Evolutionary conservation across 2,888 invertebrate genomes (phyloP), one percentile per base, ranked within the genome.

Genomic region (Agrenia bidenticulata): DNA sequence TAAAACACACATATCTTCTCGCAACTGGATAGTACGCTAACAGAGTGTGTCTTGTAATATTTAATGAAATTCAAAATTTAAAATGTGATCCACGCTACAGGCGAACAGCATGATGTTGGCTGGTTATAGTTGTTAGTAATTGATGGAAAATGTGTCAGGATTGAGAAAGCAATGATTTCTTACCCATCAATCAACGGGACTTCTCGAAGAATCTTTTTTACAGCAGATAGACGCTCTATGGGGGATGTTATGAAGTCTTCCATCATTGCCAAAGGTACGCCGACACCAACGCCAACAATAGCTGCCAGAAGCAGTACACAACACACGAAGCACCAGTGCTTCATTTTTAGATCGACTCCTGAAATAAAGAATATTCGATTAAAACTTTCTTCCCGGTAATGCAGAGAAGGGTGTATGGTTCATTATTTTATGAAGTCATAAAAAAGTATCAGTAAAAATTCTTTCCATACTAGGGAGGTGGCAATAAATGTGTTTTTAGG

Each of bases 251-350:
- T 89, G 74, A 88, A 88, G 73, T 88, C 86, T 59, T 89, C 88
- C 78, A 89, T 86, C 78, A 90, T 83, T 59, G 89, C 89, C 77
- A 90, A 83, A 7, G 90, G 90, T 24, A 78, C 76, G 21, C 77
- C 78, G 15, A 90, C 89, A 24, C 89, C 89, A 69, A 90, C 89
- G 77, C 89, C 89, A 61, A 89, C 89, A 68, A 89, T 88, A 62
- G 89, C 89, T 58, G 89, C 89, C 77, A 90, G 85, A 78, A 90
- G 82, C 75, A 90, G 85, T 73, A 89, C 85, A 70, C 88, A 86
- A 67, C 88, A 86, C 77, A 90, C 88, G 77, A 88, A 87, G 81
- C 88, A 86, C 88, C 89, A 89, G 75, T 89, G 89, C 72, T 87
- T 86, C 77, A 82, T 85, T 63, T 74, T 77, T 58, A 77, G 61